phyloP scores from a whole-genome alignment of 2,113 vertebrate genomes.

The Pampusana beccarii region DNA sequence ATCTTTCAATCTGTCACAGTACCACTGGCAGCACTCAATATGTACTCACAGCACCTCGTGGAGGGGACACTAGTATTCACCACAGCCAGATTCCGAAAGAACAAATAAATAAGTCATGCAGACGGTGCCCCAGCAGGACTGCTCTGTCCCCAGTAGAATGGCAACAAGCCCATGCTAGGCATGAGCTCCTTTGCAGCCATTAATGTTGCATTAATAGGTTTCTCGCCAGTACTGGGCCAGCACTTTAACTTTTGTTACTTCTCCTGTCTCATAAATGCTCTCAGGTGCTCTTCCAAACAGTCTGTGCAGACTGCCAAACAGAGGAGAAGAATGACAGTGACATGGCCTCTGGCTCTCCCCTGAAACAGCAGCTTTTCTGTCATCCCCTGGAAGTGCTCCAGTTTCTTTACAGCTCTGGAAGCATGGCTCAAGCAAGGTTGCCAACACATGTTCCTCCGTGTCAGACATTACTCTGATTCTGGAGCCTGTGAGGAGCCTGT shows the following conservation, averaged over 20 bases:
- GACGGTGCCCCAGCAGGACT: not conserved
- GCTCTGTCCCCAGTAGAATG: not conserved
- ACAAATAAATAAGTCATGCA: not conserved
- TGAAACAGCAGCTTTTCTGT: constrained; percentile 63
- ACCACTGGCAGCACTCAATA: constrained; percentile 5
- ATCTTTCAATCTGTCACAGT: constrained; percentile 35
- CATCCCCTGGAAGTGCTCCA: constrained; percentile 50
- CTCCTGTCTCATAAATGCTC: constrained; percentile 33
- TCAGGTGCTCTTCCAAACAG: constrained; percentile 23
- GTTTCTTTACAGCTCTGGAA: constrained; percentile 60
- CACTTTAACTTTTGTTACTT: constrained; percentile 23
- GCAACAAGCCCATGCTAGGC: not conserved
- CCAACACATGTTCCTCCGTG: constrained; percentile 50
- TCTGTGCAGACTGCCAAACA: not conserved
- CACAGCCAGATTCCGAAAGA: not conserved
- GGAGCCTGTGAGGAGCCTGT: constrained; percentile 35
- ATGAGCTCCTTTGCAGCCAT: not conserved
- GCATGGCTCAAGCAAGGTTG: constrained; percentile 57
- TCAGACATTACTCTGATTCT: constrained; percentile 33
- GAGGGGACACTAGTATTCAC: not conserved
- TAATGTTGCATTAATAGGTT: not conserved
- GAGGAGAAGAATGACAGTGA: constrained; percentile 43
- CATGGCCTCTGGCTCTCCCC: constrained; percentile 61
- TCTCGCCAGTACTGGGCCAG: not conserved
- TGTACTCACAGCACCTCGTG: not conserved